Conservation (phyloP, 2,888 invertebrate species). For the Lycaena phlaeas region DNA sequence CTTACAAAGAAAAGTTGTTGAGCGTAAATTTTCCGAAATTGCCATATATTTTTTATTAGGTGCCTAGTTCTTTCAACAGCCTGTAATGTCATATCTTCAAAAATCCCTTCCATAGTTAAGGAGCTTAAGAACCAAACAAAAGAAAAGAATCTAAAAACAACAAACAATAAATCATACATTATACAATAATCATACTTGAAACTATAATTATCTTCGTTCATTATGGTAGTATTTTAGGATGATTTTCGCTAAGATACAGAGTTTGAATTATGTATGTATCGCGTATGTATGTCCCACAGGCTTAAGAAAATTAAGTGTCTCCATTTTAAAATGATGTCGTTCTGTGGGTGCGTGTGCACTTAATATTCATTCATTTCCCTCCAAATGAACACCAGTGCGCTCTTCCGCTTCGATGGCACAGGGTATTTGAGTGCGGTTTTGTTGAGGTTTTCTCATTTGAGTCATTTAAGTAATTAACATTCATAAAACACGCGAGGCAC, state of each 20-base stretch:
- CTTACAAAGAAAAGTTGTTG: no score
- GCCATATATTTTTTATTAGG: neutral
- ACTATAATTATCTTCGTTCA: no score
- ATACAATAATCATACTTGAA: no score
- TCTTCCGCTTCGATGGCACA: constrained; percentile 42
- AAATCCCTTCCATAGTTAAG: no score
- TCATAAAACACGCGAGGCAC: neutral
- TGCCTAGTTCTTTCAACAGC: no score
- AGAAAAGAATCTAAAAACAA: no score
- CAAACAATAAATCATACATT: no score
- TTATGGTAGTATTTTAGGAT: no score
- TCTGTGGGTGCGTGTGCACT: constrained; percentile 37
- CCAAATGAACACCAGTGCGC: constrained; percentile 31
- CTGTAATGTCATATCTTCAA: no score
- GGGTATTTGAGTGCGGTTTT: constrained; percentile 35
- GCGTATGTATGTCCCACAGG: constrained; percentile 25
- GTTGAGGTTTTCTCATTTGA: constrained; percentile 23
- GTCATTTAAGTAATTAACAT: neutral
- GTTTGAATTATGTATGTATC: no score
- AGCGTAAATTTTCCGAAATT: neutral
- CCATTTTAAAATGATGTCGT: constrained; percentile 32
- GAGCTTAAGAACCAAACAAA: no score
- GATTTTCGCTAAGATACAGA: no score
- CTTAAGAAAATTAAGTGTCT: constrained; percentile 31
- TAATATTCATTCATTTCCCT: constrained; percentile 61